A percentile compares a stretch with the other conserved stretches of the same genome.
Conservation (phyloP, 2,113 vertebrate genomes). For the Orthochromis indermauri region DNA sequence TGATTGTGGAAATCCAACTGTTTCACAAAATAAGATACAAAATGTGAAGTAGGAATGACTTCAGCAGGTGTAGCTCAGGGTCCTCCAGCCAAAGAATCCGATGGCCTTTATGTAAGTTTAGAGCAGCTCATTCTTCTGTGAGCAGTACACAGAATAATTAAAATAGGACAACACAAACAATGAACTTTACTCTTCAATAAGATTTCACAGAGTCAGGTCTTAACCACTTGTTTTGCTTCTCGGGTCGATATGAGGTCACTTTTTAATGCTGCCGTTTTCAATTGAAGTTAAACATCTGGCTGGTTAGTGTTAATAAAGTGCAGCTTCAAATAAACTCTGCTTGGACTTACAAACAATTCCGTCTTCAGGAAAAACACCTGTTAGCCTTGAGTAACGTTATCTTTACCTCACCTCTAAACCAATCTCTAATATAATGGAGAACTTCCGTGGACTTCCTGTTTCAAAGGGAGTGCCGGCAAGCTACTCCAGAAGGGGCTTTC, state of each 20-base stretch:
- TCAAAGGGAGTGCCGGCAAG: neutral
- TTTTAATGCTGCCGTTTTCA: neutral
- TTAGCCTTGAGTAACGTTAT: neutral
- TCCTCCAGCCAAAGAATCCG: neutral
- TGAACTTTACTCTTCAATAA: neutral
- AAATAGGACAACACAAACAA: neutral
- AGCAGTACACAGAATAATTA: neutral
- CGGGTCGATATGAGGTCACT: neutral
- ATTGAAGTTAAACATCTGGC: neutral
- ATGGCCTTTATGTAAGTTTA: neutral
- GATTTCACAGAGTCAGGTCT: neutral
- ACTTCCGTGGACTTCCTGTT: neutral
- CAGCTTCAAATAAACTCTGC: neutral
- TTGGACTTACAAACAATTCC: neutral
- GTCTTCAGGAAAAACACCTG: neutral
- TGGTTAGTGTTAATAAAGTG: neutral
- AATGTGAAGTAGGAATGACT: neutral
- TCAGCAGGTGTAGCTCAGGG: neutral
- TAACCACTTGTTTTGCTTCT: neutral
- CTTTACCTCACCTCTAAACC: neutral
- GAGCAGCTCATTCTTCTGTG: neutral
- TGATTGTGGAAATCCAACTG: neutral
- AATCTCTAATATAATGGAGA: neutral
- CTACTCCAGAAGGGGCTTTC: neutral
- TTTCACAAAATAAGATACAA: neutral